Base-by-base conservation (phyloP, 64 coral and sea anemone species). In the Orbicella faveolata region DNA sequence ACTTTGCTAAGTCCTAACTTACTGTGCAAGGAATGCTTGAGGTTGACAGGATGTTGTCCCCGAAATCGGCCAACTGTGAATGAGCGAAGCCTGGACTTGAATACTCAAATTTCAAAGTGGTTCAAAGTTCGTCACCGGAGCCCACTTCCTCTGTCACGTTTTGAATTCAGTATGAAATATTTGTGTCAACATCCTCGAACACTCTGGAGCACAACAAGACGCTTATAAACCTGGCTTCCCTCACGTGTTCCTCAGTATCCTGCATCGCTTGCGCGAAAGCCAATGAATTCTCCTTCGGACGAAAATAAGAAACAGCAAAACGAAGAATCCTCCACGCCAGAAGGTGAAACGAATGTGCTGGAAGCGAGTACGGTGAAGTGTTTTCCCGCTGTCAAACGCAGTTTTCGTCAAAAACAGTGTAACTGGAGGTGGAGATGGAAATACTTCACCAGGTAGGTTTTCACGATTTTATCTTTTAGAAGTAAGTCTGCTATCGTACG, bases 381-480 rank as follows among this genome's bases (percentile, higher is more conserved):
- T 25, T 85, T 85, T 52, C 82, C 82, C 39, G 68, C 82, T 85
- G 82, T 85, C 82, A 85, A 85, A 73, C 82, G 82, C 4, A 72
- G 63, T 9, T 85, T 72, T 52, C 82, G 82, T 72, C 82, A 85
- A 85, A 85, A 85, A 70, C 63, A 85, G 51, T 30, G 64, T 39
- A 85, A 73, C 26, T 73, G 82, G 82, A 85, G 82, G 23, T 85
- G 82, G 82, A 85, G 82, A 73, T 85, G 82, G 82, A 85, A 73
- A 20, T 72, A 85, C 72, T 85, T 85, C 37, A 73, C 66, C 1
- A 72, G 82, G 82, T 85, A 72, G 20, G 82, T 73, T 72, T 12
- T 33, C 21, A 16, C 15, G 20, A 67, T 85, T 73, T 81, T 33
- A 16, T 64, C 0, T 1, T 81, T 51, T 48, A 48, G 44, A 48